Evolutionary conservation across 2,113 vertebrate species (phyloP).

Genomic region (Zosterops borbonicus): DNA sequence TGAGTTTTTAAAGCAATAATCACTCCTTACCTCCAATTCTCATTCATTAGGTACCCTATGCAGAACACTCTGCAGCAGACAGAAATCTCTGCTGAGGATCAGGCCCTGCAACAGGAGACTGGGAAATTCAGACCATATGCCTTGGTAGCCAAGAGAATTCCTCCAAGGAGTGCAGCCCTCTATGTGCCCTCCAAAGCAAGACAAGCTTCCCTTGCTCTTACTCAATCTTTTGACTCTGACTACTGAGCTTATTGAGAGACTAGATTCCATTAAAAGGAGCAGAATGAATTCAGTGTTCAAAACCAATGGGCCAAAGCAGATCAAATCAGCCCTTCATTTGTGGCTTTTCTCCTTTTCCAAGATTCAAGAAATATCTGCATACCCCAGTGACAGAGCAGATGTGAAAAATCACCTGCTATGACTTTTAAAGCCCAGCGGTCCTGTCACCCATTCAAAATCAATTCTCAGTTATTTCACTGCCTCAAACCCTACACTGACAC

Average conservation of each 20-base stretch:
- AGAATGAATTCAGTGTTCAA: slow-evolving; percentile 43
- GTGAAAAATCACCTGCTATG: slow-evolving; percentile 55
- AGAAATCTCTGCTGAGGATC: neutral
- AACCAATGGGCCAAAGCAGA: slow-evolving; percentile 45
- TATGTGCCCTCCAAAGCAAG: neutral
- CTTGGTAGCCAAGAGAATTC: slow-evolving; percentile 13
- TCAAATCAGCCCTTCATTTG: slow-evolving; percentile 9
- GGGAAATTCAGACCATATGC: slow-evolving; percentile 33
- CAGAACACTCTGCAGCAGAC: neutral
- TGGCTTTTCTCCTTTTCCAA: slow-evolving; percentile 10
- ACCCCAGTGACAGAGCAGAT: slow-evolving; percentile 1
- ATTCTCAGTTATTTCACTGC: neutral
- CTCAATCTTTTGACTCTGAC: slow-evolving; percentile 23
- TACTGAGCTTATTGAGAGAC: slow-evolving; percentile 18
- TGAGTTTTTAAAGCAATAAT: neutral
- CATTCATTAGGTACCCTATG: neutral
- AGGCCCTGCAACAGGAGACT: slow-evolving; percentile 3
- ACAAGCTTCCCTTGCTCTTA: slow-evolving; percentile 25
- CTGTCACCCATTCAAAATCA: slow-evolving; percentile 37
- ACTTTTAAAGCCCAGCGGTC: neutral
- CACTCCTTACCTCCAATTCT: neutral
- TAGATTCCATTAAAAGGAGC: neutral
- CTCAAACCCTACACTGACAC: neutral
- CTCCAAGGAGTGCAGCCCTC: neutral
- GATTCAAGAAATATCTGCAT: neutral